Percentiles rank a stretch among this genome's conserved stretches.
Evolutionary conservation across 2,113 vertebrate genomes (phyloP).

Genomic region (Orthonyx spaldingii): DNA sequence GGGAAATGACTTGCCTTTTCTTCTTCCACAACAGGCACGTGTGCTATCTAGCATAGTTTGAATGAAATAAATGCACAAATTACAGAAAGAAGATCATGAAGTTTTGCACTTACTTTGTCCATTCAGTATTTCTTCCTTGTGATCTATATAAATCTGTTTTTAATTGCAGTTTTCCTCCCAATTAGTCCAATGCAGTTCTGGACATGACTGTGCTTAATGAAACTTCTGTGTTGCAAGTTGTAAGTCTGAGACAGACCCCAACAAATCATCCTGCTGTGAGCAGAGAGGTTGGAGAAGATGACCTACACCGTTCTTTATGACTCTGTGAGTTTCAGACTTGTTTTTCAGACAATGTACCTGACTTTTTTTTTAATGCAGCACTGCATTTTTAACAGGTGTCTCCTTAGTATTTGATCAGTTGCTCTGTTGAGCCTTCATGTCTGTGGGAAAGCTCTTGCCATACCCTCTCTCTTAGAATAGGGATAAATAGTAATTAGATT

Average conservation of each 20-base stretch:
- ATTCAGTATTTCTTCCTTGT: background rate
- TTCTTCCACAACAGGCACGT: background rate
- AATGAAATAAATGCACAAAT: background rate
- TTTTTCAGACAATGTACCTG: background rate
- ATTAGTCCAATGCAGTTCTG: background rate
- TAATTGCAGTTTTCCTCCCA: background rate
- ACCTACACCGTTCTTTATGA: background rate
- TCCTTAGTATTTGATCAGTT: background rate
- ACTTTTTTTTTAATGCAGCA: background rate
- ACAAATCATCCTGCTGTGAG: background rate
- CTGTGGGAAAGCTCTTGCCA: background rate
- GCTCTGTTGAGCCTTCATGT: background rate
- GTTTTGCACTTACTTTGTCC: background rate
- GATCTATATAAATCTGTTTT: background rate
- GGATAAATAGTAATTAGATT: background rate
- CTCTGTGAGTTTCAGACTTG: background rate
- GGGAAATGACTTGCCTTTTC: background rate
- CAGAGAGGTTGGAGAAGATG: background rate
- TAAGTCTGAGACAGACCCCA: background rate
- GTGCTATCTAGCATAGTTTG: background rate
- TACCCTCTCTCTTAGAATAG: background rate
- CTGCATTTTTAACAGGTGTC: background rate
- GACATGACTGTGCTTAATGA: background rate
- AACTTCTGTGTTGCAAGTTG: background rate
- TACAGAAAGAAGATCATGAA: background rate